Evolutionary conservation across 2,888 invertebrate species (phyloP).

Genomic region (Pardosa pseudoannulata): DNA sequence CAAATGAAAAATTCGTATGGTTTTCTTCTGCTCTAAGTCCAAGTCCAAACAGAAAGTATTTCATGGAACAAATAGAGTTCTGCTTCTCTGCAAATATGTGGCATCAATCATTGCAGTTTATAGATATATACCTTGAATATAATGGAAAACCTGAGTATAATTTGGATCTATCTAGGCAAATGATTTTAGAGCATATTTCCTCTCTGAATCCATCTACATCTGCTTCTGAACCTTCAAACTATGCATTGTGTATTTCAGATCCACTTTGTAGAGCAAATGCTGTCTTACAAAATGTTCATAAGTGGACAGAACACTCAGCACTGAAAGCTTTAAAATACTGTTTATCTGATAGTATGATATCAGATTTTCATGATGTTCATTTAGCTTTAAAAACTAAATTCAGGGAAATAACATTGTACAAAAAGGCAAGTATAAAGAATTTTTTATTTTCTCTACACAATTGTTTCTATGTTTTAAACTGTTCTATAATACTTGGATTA

Average conservation of each 20-base stretch:
- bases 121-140: conserved; percentile 37
- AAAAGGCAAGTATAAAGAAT: conserved; percentile 47
- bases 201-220: background rate
- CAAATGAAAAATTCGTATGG: conserved; percentile 23
- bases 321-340: conserved; percentile 58
- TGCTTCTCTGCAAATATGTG: conserved; percentile 41
- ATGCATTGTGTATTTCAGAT: conserved; percentile 55
- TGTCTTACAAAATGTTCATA: conserved; percentile 48
- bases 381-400: conserved; percentile 24
- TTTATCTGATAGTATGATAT: conserved; percentile 38
- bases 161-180: conserved; percentile 28
- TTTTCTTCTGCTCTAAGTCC: conserved; percentile 56
- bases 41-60: conserved; percentile 23
- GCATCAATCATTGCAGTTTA: conserved; percentile 49
- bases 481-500: no score
- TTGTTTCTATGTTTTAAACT: no score
- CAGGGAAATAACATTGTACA: conserved; percentile 54
- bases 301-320: conserved; percentile 49
- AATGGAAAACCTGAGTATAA: conserved; percentile 20
- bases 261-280: conserved; percentile 29
- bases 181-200: conserved; percentile 50
- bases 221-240: conserved; percentile 37
- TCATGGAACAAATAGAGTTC: conserved; percentile 27
- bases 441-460: no score
- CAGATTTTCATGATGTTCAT: conserved; percentile 22